Conservation (phyloP, 2,888 invertebrate species). For the Chironomus tentans region DNA sequence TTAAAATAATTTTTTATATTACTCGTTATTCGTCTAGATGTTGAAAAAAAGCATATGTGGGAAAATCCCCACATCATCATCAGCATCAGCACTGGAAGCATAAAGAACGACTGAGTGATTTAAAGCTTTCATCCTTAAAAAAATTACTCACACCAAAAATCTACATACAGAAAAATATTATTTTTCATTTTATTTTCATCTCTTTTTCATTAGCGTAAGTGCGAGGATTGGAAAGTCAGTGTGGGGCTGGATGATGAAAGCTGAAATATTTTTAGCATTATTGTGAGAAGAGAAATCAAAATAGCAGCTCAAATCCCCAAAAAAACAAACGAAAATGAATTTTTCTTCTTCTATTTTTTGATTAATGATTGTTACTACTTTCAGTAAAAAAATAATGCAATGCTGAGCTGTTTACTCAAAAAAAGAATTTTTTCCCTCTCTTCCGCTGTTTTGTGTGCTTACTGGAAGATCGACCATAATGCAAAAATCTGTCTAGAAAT, state of each 20-base stretch:
- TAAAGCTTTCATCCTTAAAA: background rate
- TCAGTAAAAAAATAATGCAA: background rate
- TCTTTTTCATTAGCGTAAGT: slow-evolving; percentile 1
- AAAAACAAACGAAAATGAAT: no score
- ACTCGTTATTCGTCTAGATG: background rate
- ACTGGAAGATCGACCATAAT: background rate
- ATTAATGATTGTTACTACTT: background rate
- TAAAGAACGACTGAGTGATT: background rate
- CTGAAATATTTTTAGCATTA: background rate
- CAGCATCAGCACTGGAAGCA: background rate
- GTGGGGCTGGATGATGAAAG: background rate
- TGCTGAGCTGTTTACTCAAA: background rate
- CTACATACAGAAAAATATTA: no score
- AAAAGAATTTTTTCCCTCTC: background rate
- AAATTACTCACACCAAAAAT: background rate
- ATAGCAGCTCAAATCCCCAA: background rate
- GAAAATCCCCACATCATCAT: background rate
- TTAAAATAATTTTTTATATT: background rate
- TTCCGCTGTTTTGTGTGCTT: no score
- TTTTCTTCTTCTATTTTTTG: background rate
- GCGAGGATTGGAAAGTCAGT: background rate
- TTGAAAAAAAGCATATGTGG: background rate
- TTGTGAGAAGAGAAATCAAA: background rate
- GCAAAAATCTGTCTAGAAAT: slow-evolving; percentile 19
- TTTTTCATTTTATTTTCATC: background rate